phyloP scores from a whole-genome alignment of 2,888 invertebrate species.

The Aelia acuminata region DNA sequence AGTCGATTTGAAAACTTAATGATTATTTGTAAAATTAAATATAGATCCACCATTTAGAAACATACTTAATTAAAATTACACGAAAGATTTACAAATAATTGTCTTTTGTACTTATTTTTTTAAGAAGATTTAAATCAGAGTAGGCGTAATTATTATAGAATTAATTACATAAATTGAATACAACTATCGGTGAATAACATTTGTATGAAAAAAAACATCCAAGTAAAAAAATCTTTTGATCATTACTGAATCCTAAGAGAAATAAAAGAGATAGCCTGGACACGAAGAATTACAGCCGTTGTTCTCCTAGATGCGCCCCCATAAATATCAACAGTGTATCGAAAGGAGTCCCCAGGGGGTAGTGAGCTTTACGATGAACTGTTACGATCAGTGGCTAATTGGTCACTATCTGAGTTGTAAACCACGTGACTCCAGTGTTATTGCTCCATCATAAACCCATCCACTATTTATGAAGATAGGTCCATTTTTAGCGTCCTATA shows the following conservation, averaged over 20 bases:
- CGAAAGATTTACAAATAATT: too few species aligned
- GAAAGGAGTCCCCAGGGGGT: slow-evolving; percentile 16
- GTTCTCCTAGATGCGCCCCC: background rate
- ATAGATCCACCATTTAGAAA: too few species aligned
- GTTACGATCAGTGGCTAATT: slow-evolving; percentile 34
- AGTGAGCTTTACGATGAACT: background rate
- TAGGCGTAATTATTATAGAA: too few species aligned
- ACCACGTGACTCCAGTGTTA: background rate
- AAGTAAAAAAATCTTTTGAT: background rate
- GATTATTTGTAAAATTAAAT: too few species aligned
- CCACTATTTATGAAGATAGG: slow-evolving; percentile 5
- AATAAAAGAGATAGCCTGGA: background rate
- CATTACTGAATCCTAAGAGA: background rate
- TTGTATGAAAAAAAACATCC: too few species aligned
- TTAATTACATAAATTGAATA: too few species aligned
- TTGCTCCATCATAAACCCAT: background rate
- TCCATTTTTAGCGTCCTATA: background rate
- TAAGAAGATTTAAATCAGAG: too few species aligned
- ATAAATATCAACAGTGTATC: slow-evolving; percentile 18
- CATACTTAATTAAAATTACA: too few species aligned
- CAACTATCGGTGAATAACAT: too few species aligned
- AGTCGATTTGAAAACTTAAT: too few species aligned
- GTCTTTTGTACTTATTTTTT: too few species aligned
- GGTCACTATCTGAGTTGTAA: background rate
- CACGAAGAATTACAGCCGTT: background rate